Evolutionary conservation across 2,113 vertebrate species (phyloP), one percentile per base, ranked within the genome.

Genomic region (Silurus glanis): DNA sequence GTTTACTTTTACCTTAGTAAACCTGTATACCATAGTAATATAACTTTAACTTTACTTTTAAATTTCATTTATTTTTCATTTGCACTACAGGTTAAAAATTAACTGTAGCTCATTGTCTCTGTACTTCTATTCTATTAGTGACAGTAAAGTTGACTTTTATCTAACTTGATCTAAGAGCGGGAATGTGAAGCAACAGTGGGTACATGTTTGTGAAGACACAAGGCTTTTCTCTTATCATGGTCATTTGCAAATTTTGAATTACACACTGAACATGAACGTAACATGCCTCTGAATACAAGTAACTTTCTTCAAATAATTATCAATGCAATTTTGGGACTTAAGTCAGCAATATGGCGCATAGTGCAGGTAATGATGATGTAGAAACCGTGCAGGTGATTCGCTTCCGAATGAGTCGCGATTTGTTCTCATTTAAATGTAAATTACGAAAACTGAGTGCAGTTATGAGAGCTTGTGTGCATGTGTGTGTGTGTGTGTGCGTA

Each of bases 381-480:
- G 80, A 19, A 64, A 82, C n/a, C 55, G 79, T 86, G 47, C 62
- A 83, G 81, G 62, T 83, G 55, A 83, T 83, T 83, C 49, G 14
- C 47, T 67, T 67, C 37, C 4, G 62, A 53, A 83, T 67, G n/a
- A 47, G 17, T 62, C 58, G 1, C 7, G 51, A 89, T 87, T 88
- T 59, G 55, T 83, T 86, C 84, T 88, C 80, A 92, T 92, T 89
- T 88, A 89, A 91, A 91, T 91, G 88, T 86, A 88, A 92, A 90
- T 92, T 66, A 71, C 83, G 64, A 2, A 56, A 69, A 25, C 21
- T 45, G 85, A 86, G 80, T 55, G 82, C 6, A 87, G 80, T 82
- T 83, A 75, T 74, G 51, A 53, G 69, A 62, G 17, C 62, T 80
- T 51, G 21, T 72, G 67, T 58, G 67, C 74, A 37, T 47, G 53